Evolutionary conservation across 92 coral and sea anemone species (phyloP).

Genomic region (Heteractis magnifica): DNA sequence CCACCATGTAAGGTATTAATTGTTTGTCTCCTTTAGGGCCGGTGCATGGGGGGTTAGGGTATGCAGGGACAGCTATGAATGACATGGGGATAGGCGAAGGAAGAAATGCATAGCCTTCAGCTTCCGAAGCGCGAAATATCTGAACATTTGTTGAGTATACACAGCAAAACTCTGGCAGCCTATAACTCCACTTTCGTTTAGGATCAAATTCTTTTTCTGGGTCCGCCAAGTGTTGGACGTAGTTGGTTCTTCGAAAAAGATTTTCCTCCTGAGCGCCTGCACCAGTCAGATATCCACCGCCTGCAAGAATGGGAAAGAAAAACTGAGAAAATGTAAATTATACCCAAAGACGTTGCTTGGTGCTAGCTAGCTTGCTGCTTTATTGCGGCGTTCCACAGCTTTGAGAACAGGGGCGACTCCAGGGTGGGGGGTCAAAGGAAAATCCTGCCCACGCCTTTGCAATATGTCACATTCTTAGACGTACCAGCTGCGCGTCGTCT

Average conservation of each 20-base stretch:
- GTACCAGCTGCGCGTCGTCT: too few species aligned
- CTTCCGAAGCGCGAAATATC: conserved; percentile 76
- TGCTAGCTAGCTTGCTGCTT: too few species aligned
- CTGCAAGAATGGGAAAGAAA: conserved; percentile 21
- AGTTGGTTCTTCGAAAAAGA: conserved; percentile 79
- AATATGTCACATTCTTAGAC: too few species aligned
- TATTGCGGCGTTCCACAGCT: too few species aligned
- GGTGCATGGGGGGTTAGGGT: conserved; percentile 59
- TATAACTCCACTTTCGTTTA: conserved; percentile 54
- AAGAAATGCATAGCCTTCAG: conserved; percentile 74
- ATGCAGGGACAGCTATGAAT: conserved; percentile 71
- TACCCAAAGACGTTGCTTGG: too few species aligned
- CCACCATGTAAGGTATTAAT: conserved; percentile 55
- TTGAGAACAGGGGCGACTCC: too few species aligned
- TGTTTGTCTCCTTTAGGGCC: conserved; percentile 32
- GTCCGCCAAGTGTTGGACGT: conserved; percentile 83
- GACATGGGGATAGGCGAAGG: conserved; percentile 68
- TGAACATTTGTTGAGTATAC: conserved; percentile 79
- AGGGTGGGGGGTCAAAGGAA: too few species aligned
- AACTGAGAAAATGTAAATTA: neutral
- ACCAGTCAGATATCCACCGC: conserved; percentile 81
- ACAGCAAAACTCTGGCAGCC: conserved; percentile 74
- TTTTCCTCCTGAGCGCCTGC: conserved; percentile 93
- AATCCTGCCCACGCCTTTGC: too few species aligned
- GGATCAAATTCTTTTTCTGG: conserved; percentile 69